Evolutionary conservation across 2,113 vertebrate species (phyloP).

Genomic region (Calidris pygmaea): DNA sequence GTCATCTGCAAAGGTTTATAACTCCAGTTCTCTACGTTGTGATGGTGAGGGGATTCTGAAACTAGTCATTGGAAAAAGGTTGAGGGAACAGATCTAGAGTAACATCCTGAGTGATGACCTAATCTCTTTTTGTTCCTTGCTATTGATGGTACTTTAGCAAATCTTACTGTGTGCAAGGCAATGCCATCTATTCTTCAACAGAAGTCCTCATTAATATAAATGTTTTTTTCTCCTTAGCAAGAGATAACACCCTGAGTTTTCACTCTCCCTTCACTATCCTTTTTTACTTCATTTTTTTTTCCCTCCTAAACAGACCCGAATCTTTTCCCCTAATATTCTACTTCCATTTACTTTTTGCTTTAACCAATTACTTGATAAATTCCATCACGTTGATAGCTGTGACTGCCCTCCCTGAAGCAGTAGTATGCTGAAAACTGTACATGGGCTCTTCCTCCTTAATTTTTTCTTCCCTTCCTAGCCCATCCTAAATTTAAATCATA

Average conservation of each 20-base stretch:
- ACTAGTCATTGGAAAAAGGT: neutral
- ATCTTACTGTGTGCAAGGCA: conserved; percentile 14
- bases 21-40: neutral
- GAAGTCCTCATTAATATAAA: conserved; percentile 35
- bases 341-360: neutral
- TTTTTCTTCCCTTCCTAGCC: neutral
- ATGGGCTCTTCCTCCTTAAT: neutral
- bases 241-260: neutral
- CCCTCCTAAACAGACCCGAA: neutral
- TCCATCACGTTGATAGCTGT: neutral
- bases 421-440: neutral
- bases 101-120: neutral
- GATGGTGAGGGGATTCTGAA: neutral
- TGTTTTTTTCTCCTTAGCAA: neutral
- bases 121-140: conserved; percentile 13
- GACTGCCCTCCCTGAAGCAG: neutral
- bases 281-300: rapidly evolving
- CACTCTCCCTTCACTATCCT: neutral
- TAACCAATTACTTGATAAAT: neutral
- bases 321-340: neutral
- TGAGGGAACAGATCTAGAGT: neutral
- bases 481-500: neutral
- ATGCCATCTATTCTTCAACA: conserved; percentile 36
- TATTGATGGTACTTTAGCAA: neutral
- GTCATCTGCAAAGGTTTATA: neutral